A percentile compares a stretch with the other conserved stretches of the same genome.
Conservation (phyloP, 2,797 vertebrate genomes). For the Phrynocephalus guinanensis region DNA sequence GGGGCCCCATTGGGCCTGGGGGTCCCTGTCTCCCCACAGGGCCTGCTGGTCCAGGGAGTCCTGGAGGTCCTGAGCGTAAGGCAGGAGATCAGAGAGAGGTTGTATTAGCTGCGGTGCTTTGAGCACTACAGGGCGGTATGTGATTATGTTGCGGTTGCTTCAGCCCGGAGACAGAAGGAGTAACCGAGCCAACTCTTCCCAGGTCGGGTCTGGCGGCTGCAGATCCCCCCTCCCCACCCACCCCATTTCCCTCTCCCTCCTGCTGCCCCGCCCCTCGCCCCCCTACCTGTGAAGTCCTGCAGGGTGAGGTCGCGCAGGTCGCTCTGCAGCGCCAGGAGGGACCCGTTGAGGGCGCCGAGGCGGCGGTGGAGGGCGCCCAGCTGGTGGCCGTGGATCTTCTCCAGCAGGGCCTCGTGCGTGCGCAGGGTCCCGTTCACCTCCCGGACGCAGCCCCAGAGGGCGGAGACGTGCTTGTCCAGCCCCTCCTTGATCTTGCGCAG, state of each 20-base stretch:
- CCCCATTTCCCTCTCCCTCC: neutral
- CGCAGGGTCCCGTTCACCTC: constrained; percentile 85
- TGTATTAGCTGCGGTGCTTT: too few species aligned
- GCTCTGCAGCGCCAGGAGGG: constrained; percentile 80
- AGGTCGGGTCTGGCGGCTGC: too few species aligned
- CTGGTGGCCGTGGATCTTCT: constrained; percentile 83
- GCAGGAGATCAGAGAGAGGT: too few species aligned
- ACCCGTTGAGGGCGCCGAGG: constrained; percentile 84
- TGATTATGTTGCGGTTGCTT: too few species aligned
- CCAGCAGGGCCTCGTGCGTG: constrained; percentile 80
- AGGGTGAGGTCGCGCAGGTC: constrained; percentile 80
- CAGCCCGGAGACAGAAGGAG: too few species aligned
- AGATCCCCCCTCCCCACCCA: neutral
- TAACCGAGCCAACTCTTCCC: neutral
- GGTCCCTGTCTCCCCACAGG: constrained; percentile 73
- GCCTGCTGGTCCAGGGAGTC: constrained; percentile 59
- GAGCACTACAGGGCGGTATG: too few species aligned
- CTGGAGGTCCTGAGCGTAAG: constrained; percentile 63
- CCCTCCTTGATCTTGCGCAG: constrained; percentile 86
- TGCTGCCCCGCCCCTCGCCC: neutral
- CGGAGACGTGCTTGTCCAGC: constrained; percentile 85
- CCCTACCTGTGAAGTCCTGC: constrained; percentile 81
- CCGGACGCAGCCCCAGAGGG: constrained; percentile 88
- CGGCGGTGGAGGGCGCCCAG: constrained; percentile 78
- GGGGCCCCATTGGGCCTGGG: constrained; percentile 80